Conservation (phyloP, 2,797 vertebrate species). For the Darevskia mixta region DNA sequence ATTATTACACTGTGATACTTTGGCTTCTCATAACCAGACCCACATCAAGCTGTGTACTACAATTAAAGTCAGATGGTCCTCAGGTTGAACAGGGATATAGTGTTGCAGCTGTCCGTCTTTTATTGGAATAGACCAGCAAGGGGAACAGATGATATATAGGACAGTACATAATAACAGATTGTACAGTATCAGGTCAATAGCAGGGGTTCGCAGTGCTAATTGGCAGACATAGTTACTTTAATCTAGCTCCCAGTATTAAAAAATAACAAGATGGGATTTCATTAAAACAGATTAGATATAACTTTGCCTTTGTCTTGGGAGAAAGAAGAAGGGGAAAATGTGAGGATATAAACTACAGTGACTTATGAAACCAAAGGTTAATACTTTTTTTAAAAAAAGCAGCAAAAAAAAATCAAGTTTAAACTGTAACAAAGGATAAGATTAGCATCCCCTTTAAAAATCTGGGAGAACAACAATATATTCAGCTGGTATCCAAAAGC, state of each 20-base stretch:
- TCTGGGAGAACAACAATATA: too few relatives aligned
- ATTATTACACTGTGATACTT: constrained; percentile 83
- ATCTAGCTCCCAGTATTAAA: constrained; percentile 68
- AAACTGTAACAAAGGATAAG: background rate
- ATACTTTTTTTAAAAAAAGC: background rate
- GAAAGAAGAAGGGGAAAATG: constrained; percentile 14
- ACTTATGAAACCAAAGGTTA: background rate
- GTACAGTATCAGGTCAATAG: constrained; percentile 77
- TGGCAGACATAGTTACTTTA: constrained; percentile 77
- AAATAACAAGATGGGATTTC: constrained; percentile 58
- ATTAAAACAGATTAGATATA: constrained; percentile 53
- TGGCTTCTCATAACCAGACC: constrained; percentile 80
- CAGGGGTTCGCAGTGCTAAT: constrained; percentile 78
- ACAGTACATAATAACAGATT: constrained; percentile 81
- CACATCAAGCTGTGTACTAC: constrained; percentile 86
- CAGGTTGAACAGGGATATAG: constrained; percentile 83
- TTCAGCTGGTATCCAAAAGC: background rate
- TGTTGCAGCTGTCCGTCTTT: constrained; percentile 85
- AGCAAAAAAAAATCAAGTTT: background rate
- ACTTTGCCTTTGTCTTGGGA: constrained; percentile 25
- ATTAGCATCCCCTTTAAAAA: background rate
- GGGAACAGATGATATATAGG: constrained; percentile 84
- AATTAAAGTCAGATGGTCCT: constrained; percentile 89
- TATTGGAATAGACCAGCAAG: constrained; percentile 77
- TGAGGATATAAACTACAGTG: background rate